Evolutionary conservation across 2,113 vertebrate species (phyloP).

Genomic region (Hippocampus guttulatus): DNA sequence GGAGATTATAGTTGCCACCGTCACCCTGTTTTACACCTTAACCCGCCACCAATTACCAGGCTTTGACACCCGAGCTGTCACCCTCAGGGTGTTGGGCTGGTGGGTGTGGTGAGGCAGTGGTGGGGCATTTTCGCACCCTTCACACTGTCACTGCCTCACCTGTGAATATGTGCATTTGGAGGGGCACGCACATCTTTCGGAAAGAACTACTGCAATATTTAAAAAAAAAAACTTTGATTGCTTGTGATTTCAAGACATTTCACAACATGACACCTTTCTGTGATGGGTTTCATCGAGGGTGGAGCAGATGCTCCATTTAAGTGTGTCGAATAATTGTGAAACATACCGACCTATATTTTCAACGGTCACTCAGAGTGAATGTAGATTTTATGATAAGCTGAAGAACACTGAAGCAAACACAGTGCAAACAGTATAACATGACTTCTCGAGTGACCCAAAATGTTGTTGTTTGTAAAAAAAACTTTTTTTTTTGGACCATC

Average conservation of each 20-base stretch:
- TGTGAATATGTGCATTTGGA: conserved; percentile 35
- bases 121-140: conserved; percentile 46
- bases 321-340: neutral
- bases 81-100: conserved; percentile 11
- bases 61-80: conserved; percentile 67
- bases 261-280: neutral
- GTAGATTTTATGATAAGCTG: no score
- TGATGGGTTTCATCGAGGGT: neutral
- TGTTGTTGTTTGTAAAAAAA: no score
- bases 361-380: no score
- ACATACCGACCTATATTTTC: neutral
- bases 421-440: no score
- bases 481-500: no score
- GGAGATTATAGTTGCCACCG: conserved; percentile 65
- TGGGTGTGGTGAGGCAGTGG: conserved; percentile 27
- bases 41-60: conserved; percentile 70
- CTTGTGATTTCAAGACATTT: neutral
- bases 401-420: no score
- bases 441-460: neutral
- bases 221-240: neutral
- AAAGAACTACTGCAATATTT: neutral
- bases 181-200: neutral
- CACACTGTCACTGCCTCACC: conserved; percentile 56
- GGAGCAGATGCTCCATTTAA: neutral
- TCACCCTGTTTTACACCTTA: conserved; percentile 75